Conservation (phyloP, 2,113 vertebrate species). For the Platichthys stellatus region DNA sequence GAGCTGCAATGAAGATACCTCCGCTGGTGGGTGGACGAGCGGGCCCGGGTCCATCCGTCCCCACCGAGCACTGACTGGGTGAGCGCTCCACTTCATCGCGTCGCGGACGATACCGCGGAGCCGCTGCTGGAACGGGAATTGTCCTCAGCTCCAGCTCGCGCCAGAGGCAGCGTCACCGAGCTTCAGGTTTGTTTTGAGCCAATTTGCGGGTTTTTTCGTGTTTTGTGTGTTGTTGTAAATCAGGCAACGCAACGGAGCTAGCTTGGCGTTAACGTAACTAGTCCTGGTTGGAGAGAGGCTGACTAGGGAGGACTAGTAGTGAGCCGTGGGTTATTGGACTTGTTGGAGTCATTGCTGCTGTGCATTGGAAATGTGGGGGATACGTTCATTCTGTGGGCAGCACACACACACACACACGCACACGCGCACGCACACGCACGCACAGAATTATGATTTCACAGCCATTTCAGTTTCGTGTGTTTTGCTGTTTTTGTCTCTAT, state of each 20-base stretch:
- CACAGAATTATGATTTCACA: constrained; percentile 12
- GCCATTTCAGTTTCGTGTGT: neutral
- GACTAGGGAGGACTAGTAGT: neutral
- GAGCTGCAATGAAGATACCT: constrained; percentile 77
- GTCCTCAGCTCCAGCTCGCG: neutral
- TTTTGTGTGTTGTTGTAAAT: constrained; percentile 27
- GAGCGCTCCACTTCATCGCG: constrained; percentile 15
- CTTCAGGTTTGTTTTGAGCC: constrained; percentile 54
- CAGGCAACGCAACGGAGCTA: constrained; percentile 18
- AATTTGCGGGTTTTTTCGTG: constrained; percentile 20
- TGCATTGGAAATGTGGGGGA: constrained; percentile 54
- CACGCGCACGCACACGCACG: neutral
- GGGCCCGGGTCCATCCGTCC: constrained; percentile 55
- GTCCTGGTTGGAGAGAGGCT: neutral
- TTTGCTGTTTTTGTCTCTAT: constrained; percentile 1
- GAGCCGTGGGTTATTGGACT: constrained; percentile 42
- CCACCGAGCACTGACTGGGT: constrained; percentile 61
- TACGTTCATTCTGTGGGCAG: constrained; percentile 49
- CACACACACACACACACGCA: neutral
- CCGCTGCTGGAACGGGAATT: neutral
- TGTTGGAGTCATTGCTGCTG: constrained; percentile 59
- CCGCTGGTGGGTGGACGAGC: constrained; percentile 71
- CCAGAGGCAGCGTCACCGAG: neutral
- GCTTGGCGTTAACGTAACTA: neutral
- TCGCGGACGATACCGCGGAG: neutral